Conservation (phyloP, 2,888 invertebrate genomes). For the Pogonocherus hispidulus region DNA sequence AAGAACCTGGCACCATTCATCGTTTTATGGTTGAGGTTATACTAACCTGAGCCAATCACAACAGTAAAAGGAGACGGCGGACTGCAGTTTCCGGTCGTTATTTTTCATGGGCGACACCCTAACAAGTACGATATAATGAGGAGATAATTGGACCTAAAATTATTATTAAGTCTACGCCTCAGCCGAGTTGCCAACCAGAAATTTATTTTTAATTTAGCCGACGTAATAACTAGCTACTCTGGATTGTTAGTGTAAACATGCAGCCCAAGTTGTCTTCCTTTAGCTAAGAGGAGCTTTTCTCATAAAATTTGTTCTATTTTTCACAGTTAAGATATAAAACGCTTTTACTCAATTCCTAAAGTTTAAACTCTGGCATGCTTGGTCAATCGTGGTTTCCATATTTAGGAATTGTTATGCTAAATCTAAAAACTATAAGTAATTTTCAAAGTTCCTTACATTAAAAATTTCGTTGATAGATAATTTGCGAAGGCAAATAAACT, state of each 20-base stretch:
- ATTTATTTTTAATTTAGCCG: slow-evolving; percentile 25
- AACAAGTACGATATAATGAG: slow-evolving; percentile 60
- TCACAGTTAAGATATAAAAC: too few relatives aligned
- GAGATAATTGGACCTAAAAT: slow-evolving; percentile 61
- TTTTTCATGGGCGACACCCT: slow-evolving; percentile 56
- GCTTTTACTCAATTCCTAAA: too few relatives aligned
- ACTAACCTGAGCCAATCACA: slow-evolving; percentile 53
- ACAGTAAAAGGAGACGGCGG: slow-evolving; percentile 43
- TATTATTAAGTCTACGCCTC: slow-evolving; percentile 45
- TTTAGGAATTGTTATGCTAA: too few relatives aligned
- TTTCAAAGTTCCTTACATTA: too few relatives aligned
- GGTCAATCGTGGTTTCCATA: too few relatives aligned
- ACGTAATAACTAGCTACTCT: slow-evolving; percentile 15
- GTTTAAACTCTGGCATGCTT: too few relatives aligned
- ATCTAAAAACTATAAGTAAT: too few relatives aligned
- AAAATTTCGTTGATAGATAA: too few relatives aligned
- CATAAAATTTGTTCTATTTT: not conserved
- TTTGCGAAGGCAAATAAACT: too few relatives aligned
- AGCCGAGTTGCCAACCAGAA: slow-evolving; percentile 12
- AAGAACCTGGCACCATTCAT: slow-evolving; percentile 1
- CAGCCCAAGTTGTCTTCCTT: not conserved
- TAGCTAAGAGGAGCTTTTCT: not conserved
- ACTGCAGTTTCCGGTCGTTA: slow-evolving; percentile 58
- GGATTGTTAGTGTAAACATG: slow-evolving; percentile 15
- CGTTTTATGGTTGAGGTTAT: slow-evolving; percentile 29